Evolutionary conservation across 2,113 vertebrate species (phyloP).

Genomic region (Montifringilla adamsi): DNA sequence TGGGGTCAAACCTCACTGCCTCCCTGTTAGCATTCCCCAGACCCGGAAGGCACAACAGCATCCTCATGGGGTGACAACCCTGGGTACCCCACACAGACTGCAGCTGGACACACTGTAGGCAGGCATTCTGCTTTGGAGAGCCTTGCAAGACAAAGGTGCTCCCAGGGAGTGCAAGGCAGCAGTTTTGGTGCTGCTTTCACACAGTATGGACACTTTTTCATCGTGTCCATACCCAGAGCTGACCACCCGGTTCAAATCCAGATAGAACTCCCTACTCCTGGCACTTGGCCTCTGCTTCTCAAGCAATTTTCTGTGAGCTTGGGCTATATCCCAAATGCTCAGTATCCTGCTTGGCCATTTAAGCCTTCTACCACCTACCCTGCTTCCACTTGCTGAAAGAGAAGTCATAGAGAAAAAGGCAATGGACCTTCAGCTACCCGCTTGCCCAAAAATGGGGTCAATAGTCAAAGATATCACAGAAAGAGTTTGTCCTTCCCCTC

Average conservation of each 20-base stretch:
- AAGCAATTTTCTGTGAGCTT: neutral
- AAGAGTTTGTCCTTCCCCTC: neutral
- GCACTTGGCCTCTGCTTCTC: neutral
- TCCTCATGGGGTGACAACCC: neutral
- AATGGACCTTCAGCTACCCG: neutral
- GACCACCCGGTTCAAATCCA: neutral
- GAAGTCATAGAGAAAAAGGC: neutral
- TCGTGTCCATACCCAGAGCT: neutral
- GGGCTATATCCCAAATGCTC: neutral
- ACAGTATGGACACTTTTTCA: neutral
- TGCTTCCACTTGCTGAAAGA: neutral
- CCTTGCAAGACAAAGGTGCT: neutral
- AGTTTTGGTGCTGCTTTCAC: neutral
- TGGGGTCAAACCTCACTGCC: neutral
- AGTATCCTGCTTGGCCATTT: neutral
- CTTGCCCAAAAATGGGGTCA: neutral
- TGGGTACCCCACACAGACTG: neutral
- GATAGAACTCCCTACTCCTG: neutral
- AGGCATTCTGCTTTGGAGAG: neutral
- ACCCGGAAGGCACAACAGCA: neutral
- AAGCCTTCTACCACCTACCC: neutral
- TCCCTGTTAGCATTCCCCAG: neutral
- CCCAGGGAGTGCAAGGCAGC: neutral
- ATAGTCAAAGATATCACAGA: neutral
- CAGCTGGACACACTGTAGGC: neutral